phyloP scores from a whole-genome alignment of 2,888 invertebrate genomes.

The Nephrocerus scutellatus region DNA sequence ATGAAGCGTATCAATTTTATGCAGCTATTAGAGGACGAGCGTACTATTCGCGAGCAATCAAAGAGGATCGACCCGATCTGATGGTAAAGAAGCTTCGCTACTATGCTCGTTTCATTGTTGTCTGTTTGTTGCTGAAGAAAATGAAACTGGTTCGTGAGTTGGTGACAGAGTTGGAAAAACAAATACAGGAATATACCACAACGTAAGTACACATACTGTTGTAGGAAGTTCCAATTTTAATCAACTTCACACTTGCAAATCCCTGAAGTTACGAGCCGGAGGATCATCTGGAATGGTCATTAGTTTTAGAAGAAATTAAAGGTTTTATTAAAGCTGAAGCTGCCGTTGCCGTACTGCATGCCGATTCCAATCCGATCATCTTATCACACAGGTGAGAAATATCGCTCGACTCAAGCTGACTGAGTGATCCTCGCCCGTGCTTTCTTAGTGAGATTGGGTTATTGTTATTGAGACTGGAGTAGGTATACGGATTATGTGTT shows the following conservation, averaged over 20 bases:
- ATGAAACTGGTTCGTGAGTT: conserved; percentile 89
- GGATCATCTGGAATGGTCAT: conserved; percentile 91
- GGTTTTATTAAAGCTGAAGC: conserved; percentile 91
- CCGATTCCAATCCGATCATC: conserved; percentile 77
- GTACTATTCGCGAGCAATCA: conserved; percentile 88
- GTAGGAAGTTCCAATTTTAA: conserved; percentile 3
- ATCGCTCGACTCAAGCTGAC: conserved; percentile 18
- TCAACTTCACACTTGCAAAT: not conserved
- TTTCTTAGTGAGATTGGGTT: conserved; percentile 48
- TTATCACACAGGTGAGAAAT: conserved; percentile 71
- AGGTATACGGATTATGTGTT: too few relatives aligned
- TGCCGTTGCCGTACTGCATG: conserved; percentile 78
- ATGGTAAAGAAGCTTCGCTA: conserved; percentile 95
- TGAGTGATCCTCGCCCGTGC: conserved; percentile 45
- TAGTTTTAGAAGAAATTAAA: conserved; percentile 90
- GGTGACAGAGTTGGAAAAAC: conserved; percentile 84
- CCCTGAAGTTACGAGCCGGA: conserved; percentile 76
- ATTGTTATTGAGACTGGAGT: too few relatives aligned
- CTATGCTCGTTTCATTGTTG: conserved; percentile 94
- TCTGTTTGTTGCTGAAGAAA: conserved; percentile 86
- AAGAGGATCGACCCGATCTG: conserved; percentile 88
- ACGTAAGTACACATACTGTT: conserved; percentile 51
- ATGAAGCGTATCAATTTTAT: conserved; percentile 95
- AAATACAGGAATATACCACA: conserved; percentile 90
- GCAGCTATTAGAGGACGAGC: conserved; percentile 88